Evolutionary conservation across 2,888 invertebrate species (phyloP), one percentile per base, ranked within the genome.

Genomic region (Patella ulyssiponensis): DNA sequence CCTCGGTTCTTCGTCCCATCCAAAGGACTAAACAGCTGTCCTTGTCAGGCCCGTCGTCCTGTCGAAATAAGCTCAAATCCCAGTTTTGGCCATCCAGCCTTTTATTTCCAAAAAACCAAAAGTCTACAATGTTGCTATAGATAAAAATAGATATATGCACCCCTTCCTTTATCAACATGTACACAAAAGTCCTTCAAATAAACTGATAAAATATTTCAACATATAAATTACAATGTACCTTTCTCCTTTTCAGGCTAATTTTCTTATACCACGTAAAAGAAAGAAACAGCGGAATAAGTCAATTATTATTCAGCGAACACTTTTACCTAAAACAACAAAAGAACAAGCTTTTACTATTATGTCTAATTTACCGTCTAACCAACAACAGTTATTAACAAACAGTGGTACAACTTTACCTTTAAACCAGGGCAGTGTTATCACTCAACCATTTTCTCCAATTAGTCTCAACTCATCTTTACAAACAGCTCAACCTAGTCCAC

Each of bases 251-350:
- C 73, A 76, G 69, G 51, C 72, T 12, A 76, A 73, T 69, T 71
- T 73, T 33, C 64, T 83, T 71, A 76, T 75, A 51, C 76, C 79
- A 15, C 72, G 74, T 33, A 79, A 74, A 20, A 74, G 79, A 52
- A 79, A 79, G 71, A 54, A 71, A 3, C 76, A 73, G 14, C 56
- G 56, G 20, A 71, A 72, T 20, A 72, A 80, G 0, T 82, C 83
- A 0, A 82, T 86, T 58, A 83, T 89, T 53, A 82, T 87, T n/a
- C 90, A 90, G 84, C 82, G 90, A 69, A 88, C 88, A 2, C 82
- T 90, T 14, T 80, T 90, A 52, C 90, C 90, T 7, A 90, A 90
- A 75, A 83, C 86, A 53, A 79, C 75, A 12, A 71, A 75, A 44
- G 78, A 80, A 1, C 83, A 84, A 71, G 81, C 85, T 73, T 78